Conservation (phyloP, 2,797 vertebrate genomes). For the Pseudochirops cupreus region DNA sequence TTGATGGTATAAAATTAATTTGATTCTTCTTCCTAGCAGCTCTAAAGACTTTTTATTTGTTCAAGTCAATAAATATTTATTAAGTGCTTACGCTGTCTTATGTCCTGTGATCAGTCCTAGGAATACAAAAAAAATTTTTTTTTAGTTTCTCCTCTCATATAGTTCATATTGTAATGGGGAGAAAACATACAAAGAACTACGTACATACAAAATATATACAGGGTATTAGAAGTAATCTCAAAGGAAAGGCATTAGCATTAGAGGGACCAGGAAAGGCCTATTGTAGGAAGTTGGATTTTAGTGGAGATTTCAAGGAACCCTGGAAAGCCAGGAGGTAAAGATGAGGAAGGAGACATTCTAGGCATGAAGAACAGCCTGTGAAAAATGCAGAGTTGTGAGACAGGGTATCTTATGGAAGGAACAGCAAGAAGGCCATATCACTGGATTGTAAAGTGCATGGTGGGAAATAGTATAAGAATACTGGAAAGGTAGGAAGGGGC, state of each 20-base stretch:
- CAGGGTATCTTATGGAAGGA: not conserved
- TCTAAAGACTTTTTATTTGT: not conserved
- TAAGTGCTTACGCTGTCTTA: not conserved
- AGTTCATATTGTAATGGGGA: not conserved
- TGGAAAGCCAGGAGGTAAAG: not conserved
- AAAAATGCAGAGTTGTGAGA: not conserved
- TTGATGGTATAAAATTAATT: not conserved
- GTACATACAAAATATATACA: not conserved
- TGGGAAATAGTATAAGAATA: not conserved
- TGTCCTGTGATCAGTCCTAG: not conserved
- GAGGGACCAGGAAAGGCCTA: not conserved
- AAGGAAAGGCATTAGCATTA: not conserved
- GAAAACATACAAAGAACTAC: not conserved
- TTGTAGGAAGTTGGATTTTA: not conserved
- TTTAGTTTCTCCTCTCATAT: not conserved
- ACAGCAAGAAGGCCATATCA: not conserved
- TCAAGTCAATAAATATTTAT: not conserved
- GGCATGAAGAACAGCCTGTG: not conserved
- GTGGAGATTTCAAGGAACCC: not conserved
- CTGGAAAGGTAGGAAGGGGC: not conserved
- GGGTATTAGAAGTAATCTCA: not conserved
- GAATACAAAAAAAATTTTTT: not conserved
- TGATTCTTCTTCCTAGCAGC: not conserved
- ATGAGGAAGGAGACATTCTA: not conserved
- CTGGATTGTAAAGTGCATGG: not conserved